Conservation (phyloP, 2,113 vertebrate genomes). For the Pseudorhombus dupliciocellatus region DNA sequence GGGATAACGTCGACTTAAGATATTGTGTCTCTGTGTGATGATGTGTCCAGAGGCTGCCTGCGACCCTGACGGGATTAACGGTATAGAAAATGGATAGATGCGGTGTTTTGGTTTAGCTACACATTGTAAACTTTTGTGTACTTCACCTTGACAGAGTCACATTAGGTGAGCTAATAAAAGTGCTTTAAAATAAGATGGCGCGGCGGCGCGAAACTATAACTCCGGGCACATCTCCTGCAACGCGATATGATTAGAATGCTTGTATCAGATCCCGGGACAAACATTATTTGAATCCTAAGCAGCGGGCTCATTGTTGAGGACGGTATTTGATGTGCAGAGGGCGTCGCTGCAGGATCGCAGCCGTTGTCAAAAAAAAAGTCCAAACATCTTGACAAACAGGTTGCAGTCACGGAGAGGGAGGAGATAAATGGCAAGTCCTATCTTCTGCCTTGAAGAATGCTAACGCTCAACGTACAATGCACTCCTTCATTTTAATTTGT, state of each 20-base stretch:
- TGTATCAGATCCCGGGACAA: constrained; percentile 43
- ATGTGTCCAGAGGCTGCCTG: too few species aligned
- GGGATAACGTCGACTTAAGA: too few species aligned
- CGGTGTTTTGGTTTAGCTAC: too few species aligned
- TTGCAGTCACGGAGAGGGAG: constrained; percentile 36
- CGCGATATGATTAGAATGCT: constrained; percentile 48
- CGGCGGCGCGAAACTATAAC: constrained; percentile 8
- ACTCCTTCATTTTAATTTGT: constrained; percentile 40
- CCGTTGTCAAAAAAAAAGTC: constrained; percentile 67
- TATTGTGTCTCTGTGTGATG: too few species aligned
- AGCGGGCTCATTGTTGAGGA: constrained; percentile 53
- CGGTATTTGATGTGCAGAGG: constrained; percentile 50
- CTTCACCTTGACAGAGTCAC: not conserved
- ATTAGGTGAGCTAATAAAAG: too few species aligned
- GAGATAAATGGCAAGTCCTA: constrained; percentile 51
- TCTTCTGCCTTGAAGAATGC: constrained; percentile 38
- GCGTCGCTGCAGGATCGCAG: constrained; percentile 51
- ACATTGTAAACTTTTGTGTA: too few species aligned
- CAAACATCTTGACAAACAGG: constrained; percentile 61
- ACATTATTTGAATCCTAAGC: constrained; percentile 56
- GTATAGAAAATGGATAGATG: too few species aligned
- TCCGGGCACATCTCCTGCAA: constrained; percentile 23
- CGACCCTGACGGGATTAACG: too few species aligned
- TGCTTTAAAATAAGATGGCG: constrained; percentile 2
- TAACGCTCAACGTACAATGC: constrained; percentile 44